Evolutionary conservation across 2,888 invertebrate species (phyloP).

Genomic region (Pristionchus mayeri): DNA sequence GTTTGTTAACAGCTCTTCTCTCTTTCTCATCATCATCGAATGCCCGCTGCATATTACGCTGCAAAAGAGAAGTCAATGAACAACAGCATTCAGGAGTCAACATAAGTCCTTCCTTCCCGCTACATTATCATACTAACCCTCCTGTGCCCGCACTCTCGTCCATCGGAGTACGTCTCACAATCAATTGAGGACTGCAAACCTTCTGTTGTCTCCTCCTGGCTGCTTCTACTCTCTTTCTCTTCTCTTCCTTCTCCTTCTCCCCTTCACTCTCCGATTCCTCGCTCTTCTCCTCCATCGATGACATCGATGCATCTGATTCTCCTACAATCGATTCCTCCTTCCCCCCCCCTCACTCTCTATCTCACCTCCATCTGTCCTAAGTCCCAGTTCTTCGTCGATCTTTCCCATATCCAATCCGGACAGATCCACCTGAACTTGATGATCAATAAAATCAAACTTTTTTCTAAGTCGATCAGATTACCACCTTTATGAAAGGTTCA

Average conservation of each 20-base stretch:
- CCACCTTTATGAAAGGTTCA: no score
- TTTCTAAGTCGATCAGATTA: no score
- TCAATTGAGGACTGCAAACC: not conserved
- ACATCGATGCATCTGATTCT: not conserved
- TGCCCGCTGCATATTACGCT: not conserved
- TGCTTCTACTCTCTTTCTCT: constrained; percentile 32
- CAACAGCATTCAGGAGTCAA: no score
- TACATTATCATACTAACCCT: not conserved
- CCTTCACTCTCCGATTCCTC: constrained; percentile 47
- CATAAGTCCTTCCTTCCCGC: no score
- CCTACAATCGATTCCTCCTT: not conserved
- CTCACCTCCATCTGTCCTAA: not conserved
- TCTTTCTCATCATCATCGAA: constrained; percentile 47
- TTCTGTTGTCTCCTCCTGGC: constrained; percentile 12
- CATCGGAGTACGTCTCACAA: no score
- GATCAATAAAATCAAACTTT: no score
- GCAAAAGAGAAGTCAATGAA: no score
- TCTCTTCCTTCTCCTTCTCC: constrained; percentile 46
- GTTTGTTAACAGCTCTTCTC: constrained; percentile 54
- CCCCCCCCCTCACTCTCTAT: not conserved
- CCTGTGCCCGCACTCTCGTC: not conserved
- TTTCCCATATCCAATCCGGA: not conserved
- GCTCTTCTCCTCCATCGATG: not conserved
- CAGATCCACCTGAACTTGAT: not conserved
- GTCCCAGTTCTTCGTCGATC: not conserved